Base-by-base conservation (phyloP, 2,797 vertebrate genomes). In the Corythornis leucogaster region DNA sequence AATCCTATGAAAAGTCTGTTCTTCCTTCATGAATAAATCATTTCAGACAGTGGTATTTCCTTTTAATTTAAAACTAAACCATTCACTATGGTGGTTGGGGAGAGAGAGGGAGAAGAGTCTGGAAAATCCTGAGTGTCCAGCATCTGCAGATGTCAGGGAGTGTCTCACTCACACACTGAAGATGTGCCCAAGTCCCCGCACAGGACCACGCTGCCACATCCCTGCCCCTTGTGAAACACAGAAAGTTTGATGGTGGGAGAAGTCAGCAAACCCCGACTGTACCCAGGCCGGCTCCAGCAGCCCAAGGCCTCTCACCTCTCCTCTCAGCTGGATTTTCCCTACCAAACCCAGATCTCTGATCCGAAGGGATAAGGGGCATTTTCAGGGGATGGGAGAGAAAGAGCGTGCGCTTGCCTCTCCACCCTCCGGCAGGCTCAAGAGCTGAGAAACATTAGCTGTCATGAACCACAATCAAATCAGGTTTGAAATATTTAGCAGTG, bases 401-500 rank as follows among this genome's bases (percentile, higher is more conserved):
- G 94, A 94, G 87, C 30, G 81, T 54, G 87, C 7, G 11, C 95
- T 86, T 92, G 96, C 93, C 93, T 96, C 90, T 91, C 67, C 90
- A 85, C 73, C 87, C 95, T 97, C 97, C 93, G 92, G 97, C 95
- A 93, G 97, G 95, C 97, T 97, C 92, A 83, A 96, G 97, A 97
- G 97, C 97, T 94, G 96, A 97, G 97, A 97, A 98, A 97, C 98
- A 98, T 97, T 97, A 98, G 97, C 98, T 99, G 98, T 99, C 99
- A 98, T 95, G 97, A 98, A 98, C 98, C 98, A 99, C 98, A 98
- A 99, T 99, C 98, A 98, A 98, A 99, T 99, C 98, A 98, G 98
- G 98, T 99, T 98, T 98, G 98, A 99, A 99, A 99, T 99, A 99
- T 99, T 99, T 99, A 99, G 98, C 99, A 99, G 98, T 99, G 98